Percentiles rank a stretch among this genome's conserved stretches.
Conservation (phyloP, 2,797 vertebrate species). For the Luscinia luscinia region DNA sequence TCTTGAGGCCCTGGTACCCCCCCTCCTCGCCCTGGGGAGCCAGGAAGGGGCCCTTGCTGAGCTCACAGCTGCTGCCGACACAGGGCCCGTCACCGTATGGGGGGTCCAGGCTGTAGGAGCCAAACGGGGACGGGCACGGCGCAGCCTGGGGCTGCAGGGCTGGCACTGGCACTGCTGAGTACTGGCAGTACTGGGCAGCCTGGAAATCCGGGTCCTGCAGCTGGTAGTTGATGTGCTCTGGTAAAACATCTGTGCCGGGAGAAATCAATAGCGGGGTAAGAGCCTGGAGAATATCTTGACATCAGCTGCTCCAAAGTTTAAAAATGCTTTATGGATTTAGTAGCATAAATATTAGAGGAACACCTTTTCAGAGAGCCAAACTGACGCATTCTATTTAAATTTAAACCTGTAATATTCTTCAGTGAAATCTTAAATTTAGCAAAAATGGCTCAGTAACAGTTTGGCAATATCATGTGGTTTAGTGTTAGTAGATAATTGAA, state of each 20-base stretch:
- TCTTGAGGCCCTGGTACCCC: constrained; percentile 78
- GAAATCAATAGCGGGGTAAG: neutral
- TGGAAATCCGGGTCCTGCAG: constrained; percentile 88
- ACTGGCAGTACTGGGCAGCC: constrained; percentile 84
- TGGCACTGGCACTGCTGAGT: constrained; percentile 73
- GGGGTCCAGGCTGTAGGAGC: constrained; percentile 79
- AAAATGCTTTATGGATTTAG: neutral
- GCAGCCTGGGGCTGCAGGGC: constrained; percentile 79
- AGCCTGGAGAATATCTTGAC: neutral
- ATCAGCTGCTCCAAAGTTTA: neutral
- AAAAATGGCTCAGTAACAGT: neutral
- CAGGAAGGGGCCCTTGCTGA: constrained; percentile 62
- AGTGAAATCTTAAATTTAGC: neutral
- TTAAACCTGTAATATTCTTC: neutral
- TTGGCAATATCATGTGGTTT: neutral
- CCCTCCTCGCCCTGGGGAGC: constrained; percentile 45
- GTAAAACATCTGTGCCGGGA: constrained; percentile 83
- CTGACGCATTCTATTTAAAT: neutral
- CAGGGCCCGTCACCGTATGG: constrained; percentile 74
- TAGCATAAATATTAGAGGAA: neutral
- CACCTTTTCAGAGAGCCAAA: neutral
- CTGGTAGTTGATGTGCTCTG: constrained; percentile 87
- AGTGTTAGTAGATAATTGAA: neutral
- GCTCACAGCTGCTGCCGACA: constrained; percentile 76
- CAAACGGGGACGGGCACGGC: constrained; percentile 81